phyloP scores from a whole-genome alignment of 2,797 vertebrate species.

The Serranus cabrilla region DNA sequence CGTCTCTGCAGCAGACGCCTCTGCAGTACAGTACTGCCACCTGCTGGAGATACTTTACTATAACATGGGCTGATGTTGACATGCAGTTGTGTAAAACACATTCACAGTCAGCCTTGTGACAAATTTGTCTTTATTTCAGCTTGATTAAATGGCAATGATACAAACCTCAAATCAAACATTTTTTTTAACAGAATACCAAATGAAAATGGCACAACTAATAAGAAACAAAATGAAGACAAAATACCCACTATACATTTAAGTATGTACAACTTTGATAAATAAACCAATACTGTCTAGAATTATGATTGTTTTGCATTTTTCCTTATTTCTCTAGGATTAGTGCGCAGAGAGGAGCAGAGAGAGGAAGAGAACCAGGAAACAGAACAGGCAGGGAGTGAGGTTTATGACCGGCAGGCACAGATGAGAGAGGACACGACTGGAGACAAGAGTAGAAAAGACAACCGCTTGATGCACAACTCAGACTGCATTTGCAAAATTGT shows the following conservation, averaged over 20 bases:
- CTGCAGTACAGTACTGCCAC: conserved; percentile 50
- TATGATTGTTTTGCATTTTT: conserved; percentile 72
- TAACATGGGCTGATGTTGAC: too few relatives aligned
- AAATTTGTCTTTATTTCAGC: conserved; percentile 78
- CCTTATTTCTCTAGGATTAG: conserved; percentile 63
- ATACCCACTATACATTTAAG: conserved; percentile 90
- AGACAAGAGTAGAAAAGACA: conserved; percentile 26
- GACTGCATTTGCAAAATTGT: conserved; percentile 26
- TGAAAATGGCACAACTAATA: conserved; percentile 75
- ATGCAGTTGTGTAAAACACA: background rate
- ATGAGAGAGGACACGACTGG: conserved; percentile 23
- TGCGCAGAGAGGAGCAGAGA: conserved; percentile 49
- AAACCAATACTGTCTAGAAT: conserved; percentile 90
- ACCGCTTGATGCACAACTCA: conserved; percentile 16
- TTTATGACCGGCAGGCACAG: conserved; percentile 52
- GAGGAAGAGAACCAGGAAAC: conserved; percentile 38
- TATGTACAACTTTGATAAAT: conserved; percentile 98
- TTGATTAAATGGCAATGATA: conserved; percentile 78
- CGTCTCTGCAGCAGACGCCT: background rate
- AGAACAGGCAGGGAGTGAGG: conserved; percentile 20
- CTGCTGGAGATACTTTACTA: conserved; percentile 54
- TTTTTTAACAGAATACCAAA: conserved; percentile 60
- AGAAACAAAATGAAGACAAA: conserved; percentile 87
- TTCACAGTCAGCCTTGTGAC: conserved; percentile 35
- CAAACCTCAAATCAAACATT: conserved; percentile 78